A percentile compares a stretch with the other conserved stretches of the same genome.
Conservation (phyloP, 1,140 invertebrate genomes). For the Aphaenogaster ashmeadi region DNA sequence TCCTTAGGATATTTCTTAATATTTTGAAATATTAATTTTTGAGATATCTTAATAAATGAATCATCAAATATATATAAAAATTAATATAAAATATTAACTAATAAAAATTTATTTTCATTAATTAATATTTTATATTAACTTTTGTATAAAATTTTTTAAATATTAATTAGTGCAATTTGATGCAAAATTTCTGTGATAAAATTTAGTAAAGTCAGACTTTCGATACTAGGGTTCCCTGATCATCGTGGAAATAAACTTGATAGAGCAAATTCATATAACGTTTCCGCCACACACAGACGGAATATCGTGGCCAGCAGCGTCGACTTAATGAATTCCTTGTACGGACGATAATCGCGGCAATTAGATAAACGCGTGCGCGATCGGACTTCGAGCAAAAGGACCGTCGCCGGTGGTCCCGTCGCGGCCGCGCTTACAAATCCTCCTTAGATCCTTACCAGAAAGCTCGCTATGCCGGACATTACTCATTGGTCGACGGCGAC, state of each 20-base stretch:
- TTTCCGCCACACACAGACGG: neutral
- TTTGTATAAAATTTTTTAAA: too few species aligned
- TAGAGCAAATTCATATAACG: neutral
- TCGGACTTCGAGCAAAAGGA: neutral
- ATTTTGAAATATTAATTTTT: slow-evolving; percentile 2
- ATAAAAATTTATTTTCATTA: too few species aligned
- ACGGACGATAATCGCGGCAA: slow-evolving; percentile 43
- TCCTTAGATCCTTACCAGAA: slow-evolving; percentile 64
- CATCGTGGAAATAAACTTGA: slow-evolving; percentile 7
- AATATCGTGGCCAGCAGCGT: neutral
- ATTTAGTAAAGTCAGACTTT: neutral
- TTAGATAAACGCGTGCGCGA: slow-evolving; percentile 51
- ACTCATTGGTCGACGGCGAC: slow-evolving; percentile 44
- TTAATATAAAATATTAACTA: too few species aligned
- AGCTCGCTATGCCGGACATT: slow-evolving; percentile 48
- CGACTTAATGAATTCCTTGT: slow-evolving; percentile 58
- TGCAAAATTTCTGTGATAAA: neutral
- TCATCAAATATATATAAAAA: neutral
- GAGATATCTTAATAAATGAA: neutral
- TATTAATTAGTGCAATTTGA: neutral
- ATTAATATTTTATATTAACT: too few species aligned
- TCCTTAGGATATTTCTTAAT: neutral
- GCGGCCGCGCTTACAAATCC: slow-evolving; percentile 57
- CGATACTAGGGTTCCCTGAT: neutral
- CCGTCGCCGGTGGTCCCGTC: slow-evolving; percentile 55